Evolutionary conservation across 2,888 invertebrate genomes (phyloP).

Genomic region (Osmoderma eremita): DNA sequence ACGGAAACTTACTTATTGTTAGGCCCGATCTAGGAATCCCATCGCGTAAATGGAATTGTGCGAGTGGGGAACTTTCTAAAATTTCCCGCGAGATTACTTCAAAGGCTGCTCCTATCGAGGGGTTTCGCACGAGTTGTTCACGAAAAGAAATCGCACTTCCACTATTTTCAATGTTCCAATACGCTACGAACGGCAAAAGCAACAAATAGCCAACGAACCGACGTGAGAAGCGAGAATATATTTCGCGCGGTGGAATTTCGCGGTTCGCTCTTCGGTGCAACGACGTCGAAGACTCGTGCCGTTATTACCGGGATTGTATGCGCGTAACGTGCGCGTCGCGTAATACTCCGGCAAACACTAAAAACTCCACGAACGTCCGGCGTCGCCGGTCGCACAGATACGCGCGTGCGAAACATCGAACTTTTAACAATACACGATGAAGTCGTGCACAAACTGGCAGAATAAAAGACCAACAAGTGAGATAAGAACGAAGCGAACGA

Average conservation of each 20-base stretch:
- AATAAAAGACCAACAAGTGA: neutral
- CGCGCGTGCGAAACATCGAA: constrained; percentile 29
- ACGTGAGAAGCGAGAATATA: no score
- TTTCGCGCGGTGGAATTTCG: neutral
- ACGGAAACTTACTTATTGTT: constrained; percentile 25
- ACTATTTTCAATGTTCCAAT: no score
- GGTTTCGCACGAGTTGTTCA: no score
- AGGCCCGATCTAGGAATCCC: constrained; percentile 5
- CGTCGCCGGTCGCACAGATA: constrained; percentile 10
- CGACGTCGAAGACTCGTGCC: neutral
- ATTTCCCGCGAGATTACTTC: neutral
- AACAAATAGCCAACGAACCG: no score
- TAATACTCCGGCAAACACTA: constrained; percentile 23
- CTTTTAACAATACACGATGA: constrained; percentile 20
- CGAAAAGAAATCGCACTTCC: no score
- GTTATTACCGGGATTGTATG: neutral
- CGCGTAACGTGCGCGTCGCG: constrained; percentile 4
- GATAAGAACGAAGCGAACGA: no score
- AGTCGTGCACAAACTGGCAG: no score
- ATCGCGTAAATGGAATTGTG: neutral
- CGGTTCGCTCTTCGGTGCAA: neutral
- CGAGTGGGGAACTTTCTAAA: constrained; percentile 16
- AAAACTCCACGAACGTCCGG: constrained; percentile 9
- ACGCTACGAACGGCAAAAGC: no score
- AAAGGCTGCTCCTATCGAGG: no score